Base-by-base conservation (phyloP, 2,113 vertebrate species). In the Onychostruthus taczanowskii region DNA sequence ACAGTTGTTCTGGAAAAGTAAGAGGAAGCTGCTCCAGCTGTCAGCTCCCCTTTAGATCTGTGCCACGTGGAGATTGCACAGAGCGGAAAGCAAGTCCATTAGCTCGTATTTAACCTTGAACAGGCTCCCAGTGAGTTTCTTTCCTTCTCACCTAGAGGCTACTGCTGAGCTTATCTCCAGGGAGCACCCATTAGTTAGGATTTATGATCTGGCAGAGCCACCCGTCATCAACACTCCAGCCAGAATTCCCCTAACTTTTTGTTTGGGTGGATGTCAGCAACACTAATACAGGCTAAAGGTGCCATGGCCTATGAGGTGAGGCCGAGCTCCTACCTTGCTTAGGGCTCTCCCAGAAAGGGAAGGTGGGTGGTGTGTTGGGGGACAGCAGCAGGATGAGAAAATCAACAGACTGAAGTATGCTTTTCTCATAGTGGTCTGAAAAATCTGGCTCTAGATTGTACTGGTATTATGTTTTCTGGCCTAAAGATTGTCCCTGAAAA, bases 201-300 rank as follows among this genome's bases (percentile, higher is more conserved):
- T 91, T 91, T 89, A 64, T 3, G 3, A 49, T 62, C 35, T 35
- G 26, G 53, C 43, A 84, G 37, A 93, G 77, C 26, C 35, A 62
- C 87, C 66, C 84, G 84, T 87, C 37, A 72, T 82, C 8, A 2
- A 68, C n/a, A 22, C 28, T 66, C 13, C 58, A 41, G 50, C 46
- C 62, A 87, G 91, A 91, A 94, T 87, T 96, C 81, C 84, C 84
- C 91, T 70, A 87, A 84, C 24, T 84, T 95, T 96, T 91, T 91
- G 52, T 58, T 87, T 0, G 0, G 19, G 3, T 30, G 44, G 28
- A 9, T 85, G 18, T 16, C 10, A 12, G 66, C 79, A 86, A 26
- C 13, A 22, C 5, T 43, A 56, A 66, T 49, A 73, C 13, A 43
- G 30, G 50, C 30, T 55, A 61, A 92, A 76, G 31, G 46, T 18